phyloP scores from a whole-genome alignment of 2,888 invertebrate genomes.

The Criorhina ranunculi region DNA sequence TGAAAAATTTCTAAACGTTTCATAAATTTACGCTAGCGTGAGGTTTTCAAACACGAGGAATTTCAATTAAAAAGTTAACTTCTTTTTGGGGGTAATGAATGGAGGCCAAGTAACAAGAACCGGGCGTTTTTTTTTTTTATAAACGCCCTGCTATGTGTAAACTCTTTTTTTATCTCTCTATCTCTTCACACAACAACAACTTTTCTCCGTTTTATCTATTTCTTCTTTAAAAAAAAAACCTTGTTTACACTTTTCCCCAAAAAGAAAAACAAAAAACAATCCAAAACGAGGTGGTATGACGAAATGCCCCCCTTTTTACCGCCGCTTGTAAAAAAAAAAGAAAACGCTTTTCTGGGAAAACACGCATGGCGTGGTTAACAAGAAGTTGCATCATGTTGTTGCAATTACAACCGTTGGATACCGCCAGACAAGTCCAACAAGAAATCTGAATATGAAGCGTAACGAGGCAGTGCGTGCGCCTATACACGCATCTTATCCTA shows the following conservation, averaged over 20 bases:
- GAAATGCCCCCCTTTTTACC: slow-evolving; percentile 40
- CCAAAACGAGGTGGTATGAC: slow-evolving; percentile 43
- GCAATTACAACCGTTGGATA: slow-evolving; percentile 61
- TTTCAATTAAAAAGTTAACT: slow-evolving; percentile 44
- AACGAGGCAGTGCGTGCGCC: slow-evolving; percentile 28
- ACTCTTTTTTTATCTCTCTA: slow-evolving; percentile 24
- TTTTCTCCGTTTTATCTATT: slow-evolving; percentile 7
- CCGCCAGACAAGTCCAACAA: slow-evolving; percentile 37
- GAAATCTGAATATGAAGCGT: slow-evolving; percentile 53
- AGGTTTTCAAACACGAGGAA: slow-evolving; percentile 45
- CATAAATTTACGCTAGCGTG: slow-evolving; percentile 43
- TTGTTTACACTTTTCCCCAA: slow-evolving; percentile 57
- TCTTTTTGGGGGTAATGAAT: slow-evolving; percentile 2
- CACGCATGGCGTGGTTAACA: slow-evolving; percentile 29
- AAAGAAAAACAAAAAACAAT: slow-evolving; percentile 18
- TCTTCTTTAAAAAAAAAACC: slow-evolving; percentile 24
- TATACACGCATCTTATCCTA: slow-evolving; percentile 25
- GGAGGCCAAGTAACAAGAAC: slow-evolving; percentile 32
- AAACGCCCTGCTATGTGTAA: slow-evolving; percentile 32
- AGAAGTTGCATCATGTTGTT: slow-evolving; percentile 67
- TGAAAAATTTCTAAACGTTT: slow-evolving; percentile 53
- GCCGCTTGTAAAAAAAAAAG: slow-evolving; percentile 22
- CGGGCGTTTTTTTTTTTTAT: slow-evolving; percentile 17
- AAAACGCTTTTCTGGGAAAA: slow-evolving; percentile 51
- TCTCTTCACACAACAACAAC: slow-evolving; percentile 30